Conservation (phyloP, 2,797 vertebrate genomes). For the Menidia menidia region DNA sequence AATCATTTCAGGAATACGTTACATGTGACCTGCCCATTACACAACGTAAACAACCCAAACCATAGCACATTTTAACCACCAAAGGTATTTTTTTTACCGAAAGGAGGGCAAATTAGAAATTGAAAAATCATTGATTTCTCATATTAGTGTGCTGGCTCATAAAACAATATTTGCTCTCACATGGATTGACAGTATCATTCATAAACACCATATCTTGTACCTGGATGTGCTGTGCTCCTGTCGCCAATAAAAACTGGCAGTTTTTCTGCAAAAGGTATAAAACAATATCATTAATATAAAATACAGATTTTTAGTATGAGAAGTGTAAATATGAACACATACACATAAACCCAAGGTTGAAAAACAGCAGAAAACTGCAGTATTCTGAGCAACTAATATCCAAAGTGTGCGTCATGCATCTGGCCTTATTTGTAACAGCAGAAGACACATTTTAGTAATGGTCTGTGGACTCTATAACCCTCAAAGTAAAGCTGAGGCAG, state of each 20-base stretch:
- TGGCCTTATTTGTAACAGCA: constrained; percentile 6
- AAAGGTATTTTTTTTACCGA: constrained; percentile 21
- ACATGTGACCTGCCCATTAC: constrained; percentile 7
- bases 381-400: neutral
- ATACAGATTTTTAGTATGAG: too few relatives aligned
- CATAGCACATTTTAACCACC: constrained; percentile 17
- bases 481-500: constrained; percentile 6
- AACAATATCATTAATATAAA: neutral
- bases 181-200: neutral
- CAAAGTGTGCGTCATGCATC: neutral
- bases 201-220: constrained; percentile 52
- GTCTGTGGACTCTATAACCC: neutral
- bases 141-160: too few relatives aligned
- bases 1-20: neutral
- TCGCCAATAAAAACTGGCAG: constrained; percentile 58
- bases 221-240: constrained; percentile 64
- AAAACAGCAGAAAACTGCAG: neutral
- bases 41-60: neutral
- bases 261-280: constrained; percentile 71
- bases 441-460: neutral
- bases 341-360: neutral
- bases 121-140: neutral
- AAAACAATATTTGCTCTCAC: too few relatives aligned
- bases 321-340: neutral
- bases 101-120: neutral